Evolutionary conservation across 2,888 invertebrate species (phyloP).

Genomic region (Torymus texanus): DNA sequence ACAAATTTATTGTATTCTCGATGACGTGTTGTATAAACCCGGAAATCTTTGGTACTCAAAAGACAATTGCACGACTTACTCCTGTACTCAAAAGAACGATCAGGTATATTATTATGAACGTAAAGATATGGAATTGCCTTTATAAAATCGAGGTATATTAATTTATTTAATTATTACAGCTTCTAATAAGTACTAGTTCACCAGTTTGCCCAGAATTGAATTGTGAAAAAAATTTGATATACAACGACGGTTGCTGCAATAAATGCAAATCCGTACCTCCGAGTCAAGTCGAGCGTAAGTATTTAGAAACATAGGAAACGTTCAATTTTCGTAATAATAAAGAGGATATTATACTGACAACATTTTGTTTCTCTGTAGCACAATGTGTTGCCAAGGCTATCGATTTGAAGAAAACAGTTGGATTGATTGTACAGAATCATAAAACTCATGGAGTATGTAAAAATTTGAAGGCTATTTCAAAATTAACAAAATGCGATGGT

Average conservation of each 20-base stretch:
- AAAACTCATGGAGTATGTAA: slow-evolving; percentile 80
- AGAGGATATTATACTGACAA: no score
- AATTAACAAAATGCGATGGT: slow-evolving; percentile 84
- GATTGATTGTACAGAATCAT: slow-evolving; percentile 77
- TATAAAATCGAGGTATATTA: neutral
- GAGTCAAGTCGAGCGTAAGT: slow-evolving; percentile 67
- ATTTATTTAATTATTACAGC: slow-evolving; percentile 44
- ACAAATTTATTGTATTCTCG: slow-evolving; percentile 78
- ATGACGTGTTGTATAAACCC: slow-evolving; percentile 75
- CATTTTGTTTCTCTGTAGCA: slow-evolving; percentile 43
- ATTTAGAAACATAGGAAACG: neutral
- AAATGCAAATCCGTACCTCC: slow-evolving; percentile 78
- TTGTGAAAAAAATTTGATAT: slow-evolving; percentile 78
- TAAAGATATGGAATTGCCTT: neutral
- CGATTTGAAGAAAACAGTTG: slow-evolving; percentile 77
- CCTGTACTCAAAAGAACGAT: slow-evolving; percentile 73
- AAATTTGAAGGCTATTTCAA: slow-evolving; percentile 79
- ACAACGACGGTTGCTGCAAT: slow-evolving; percentile 82
- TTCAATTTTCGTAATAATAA: no score
- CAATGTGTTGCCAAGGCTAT: slow-evolving; percentile 78
- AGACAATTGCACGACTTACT: slow-evolving; percentile 82
- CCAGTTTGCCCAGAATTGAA: slow-evolving; percentile 81
- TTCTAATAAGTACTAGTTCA: slow-evolving; percentile 61
- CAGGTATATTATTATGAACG: slow-evolving; percentile 56
- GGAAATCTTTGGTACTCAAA: slow-evolving; percentile 79